Conservation (phyloP, 2,888 invertebrate genomes). For the Synergus umbraculus region DNA sequence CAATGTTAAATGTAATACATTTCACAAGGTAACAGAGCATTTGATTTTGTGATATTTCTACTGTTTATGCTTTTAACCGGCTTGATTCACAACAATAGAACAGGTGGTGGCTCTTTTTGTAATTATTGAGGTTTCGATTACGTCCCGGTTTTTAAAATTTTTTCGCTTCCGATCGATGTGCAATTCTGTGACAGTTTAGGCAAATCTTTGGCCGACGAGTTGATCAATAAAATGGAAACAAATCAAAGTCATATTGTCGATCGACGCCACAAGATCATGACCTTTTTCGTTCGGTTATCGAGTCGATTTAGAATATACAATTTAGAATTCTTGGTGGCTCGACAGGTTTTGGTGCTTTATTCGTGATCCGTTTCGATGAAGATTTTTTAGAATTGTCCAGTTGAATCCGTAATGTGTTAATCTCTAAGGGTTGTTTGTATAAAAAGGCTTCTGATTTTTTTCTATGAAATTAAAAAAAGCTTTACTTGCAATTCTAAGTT, state of each 20-base stretch:
- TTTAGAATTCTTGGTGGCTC: constrained; percentile 16
- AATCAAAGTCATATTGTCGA: constrained; percentile 24
- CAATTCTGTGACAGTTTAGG: constrained; percentile 28
- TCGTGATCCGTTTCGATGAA: constrained; percentile 11
- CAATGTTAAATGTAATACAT: constrained; percentile 68
- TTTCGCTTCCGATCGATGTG: constrained; percentile 31
- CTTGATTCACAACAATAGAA: constrained; percentile 51
- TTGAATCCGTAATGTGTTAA: constrained; percentile 11
- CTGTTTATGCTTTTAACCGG: constrained; percentile 63
- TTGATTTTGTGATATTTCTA: constrained; percentile 67
- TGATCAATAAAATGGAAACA: constrained; percentile 6
- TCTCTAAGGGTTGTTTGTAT: constrained; percentile 31
- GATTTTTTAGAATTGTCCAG: constrained; percentile 25
- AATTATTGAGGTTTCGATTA: constrained; percentile 18
- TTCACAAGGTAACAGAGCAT: constrained; percentile 68
- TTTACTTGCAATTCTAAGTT: constrained; percentile 28
- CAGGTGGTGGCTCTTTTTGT: constrained; percentile 39
- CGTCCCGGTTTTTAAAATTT: neutral
- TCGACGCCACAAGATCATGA: constrained; percentile 15
- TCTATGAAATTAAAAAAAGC: neutral
- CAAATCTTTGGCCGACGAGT: constrained; percentile 28
- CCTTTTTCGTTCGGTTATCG: neutral
- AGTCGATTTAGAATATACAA: constrained; percentile 17
- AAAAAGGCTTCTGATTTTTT: constrained; percentile 29
- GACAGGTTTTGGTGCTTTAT: constrained; percentile 7